These are phyloP conservation scores for Dipodomys stephensi DNA, from an alignment of 2,113 vertebrate species.

Conservation along the genomic window DNA sequence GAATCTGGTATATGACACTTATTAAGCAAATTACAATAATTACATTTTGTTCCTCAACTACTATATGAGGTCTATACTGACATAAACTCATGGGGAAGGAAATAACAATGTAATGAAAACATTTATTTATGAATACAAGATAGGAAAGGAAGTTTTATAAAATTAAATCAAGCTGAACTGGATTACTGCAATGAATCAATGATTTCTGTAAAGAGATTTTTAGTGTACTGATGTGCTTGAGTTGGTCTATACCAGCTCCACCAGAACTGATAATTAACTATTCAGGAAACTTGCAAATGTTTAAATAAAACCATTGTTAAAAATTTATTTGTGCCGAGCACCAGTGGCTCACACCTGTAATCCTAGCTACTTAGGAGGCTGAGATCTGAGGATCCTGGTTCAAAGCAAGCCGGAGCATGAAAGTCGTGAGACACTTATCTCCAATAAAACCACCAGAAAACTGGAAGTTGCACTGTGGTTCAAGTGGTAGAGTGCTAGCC, in stretches of 20 bases:
- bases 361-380: too few species aligned
- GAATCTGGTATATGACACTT: not conserved
- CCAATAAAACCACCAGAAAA: too few species aligned
- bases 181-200: not conserved
- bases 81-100: not conserved
- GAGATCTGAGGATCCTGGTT: too few species aligned
- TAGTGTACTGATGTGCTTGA: not conserved
- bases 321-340: not conserved
- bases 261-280: not conserved
- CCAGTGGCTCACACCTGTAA: too few species aligned
- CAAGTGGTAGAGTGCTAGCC: too few species aligned
- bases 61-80: not conserved
- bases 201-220: slow-evolving; percentile 35
- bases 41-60: not conserved
- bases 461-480: too few species aligned
- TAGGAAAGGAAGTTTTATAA: slow-evolving; percentile 1
- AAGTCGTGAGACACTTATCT: too few species aligned
- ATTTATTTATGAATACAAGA: not conserved
- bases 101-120: not conserved
- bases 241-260: not conserved
- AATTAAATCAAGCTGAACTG: not conserved
- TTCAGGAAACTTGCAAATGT: not conserved
- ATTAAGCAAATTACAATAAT: not conserved
- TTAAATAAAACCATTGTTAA: slow-evolving; percentile 9
- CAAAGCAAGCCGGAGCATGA: too few species aligned